Conservation (phyloP, 1,140 invertebrate species). For the Carcinoscorpius rotundicauda region DNA sequence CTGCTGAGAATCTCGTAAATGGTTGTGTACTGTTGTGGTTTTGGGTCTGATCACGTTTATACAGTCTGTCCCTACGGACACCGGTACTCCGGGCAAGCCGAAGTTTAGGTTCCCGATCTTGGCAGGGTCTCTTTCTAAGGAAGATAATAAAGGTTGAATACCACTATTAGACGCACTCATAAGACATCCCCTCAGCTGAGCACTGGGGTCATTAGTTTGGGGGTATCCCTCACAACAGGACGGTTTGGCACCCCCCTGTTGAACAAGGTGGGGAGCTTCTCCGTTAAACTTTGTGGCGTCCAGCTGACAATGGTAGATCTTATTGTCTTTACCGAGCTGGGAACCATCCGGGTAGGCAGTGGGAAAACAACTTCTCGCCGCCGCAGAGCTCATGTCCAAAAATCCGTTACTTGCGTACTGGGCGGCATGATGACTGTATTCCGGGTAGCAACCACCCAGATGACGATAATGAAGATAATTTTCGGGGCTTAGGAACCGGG, state of each 20-base stretch:
- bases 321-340: slow-evolving; percentile 37
- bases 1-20: slow-evolving; percentile 14
- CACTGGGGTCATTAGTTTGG: slow-evolving; percentile 6
- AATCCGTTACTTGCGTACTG: slow-evolving; percentile 57
- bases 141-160: slow-evolving; percentile 17
- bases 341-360: slow-evolving; percentile 31
- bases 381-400: slow-evolving; percentile 44
- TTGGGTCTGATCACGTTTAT: slow-evolving; percentile 20
- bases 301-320: slow-evolving; percentile 48
- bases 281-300: slow-evolving; percentile 25
- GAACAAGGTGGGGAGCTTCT: slow-evolving; percentile 13
- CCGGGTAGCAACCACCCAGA: background rate
- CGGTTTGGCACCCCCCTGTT: slow-evolving; percentile 10
- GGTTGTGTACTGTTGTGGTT: slow-evolving; percentile 9
- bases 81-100: background rate
- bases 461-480: slow-evolving; percentile 57
- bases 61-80: slow-evolving; percentile 13
- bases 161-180: slow-evolving; percentile 19
- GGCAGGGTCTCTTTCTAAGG: slow-evolving; percentile 9
- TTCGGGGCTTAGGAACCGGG: slow-evolving; percentile 51
- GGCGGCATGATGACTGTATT: slow-evolving; percentile 36
- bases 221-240: slow-evolving; percentile 19
- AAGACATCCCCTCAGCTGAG: slow-evolving; percentile 18
- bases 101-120: slow-evolving; percentile 4
- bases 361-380: slow-evolving; percentile 31